Evolutionary conservation across 2,113 vertebrate genomes (phyloP).

Genomic region (Rhinoptilus africanus): DNA sequence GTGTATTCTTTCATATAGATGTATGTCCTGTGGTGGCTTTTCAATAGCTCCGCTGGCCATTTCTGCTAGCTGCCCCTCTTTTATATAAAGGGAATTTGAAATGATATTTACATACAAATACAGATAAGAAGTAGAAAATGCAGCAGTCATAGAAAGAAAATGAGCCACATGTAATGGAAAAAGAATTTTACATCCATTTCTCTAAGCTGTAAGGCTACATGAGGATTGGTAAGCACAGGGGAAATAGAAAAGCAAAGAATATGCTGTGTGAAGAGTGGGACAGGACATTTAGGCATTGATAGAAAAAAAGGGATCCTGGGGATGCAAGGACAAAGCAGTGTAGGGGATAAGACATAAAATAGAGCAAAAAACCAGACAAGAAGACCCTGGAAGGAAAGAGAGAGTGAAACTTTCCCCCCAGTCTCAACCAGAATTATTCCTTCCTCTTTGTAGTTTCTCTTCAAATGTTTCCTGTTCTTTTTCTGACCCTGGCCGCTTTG

Average conservation of each 20-base stretch:
- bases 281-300: not conserved
- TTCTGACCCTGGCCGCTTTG: not conserved
- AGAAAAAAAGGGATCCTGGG: not conserved
- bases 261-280: not conserved
- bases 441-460: not conserved
- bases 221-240: not conserved
- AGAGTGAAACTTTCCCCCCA: not conserved
- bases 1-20: constrained; percentile 20
- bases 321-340: not conserved
- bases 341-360: not conserved
- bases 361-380: not conserved
- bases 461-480: not conserved
- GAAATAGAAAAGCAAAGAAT: not conserved
- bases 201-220: not conserved
- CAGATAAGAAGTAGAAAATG: not conserved
- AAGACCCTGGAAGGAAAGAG: not conserved
- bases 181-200: not conserved
- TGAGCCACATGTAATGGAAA: not conserved
- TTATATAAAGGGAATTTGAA: not conserved
- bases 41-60: constrained; percentile 55
- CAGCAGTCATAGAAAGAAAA: not conserved
- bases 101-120: constrained; percentile 31
- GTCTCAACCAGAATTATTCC: not conserved
- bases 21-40: constrained; percentile 48
- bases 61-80: constrained; percentile 20